phyloP scores from a whole-genome alignment of 2,113 vertebrate genomes.

The Percopsis transmontana region DNA sequence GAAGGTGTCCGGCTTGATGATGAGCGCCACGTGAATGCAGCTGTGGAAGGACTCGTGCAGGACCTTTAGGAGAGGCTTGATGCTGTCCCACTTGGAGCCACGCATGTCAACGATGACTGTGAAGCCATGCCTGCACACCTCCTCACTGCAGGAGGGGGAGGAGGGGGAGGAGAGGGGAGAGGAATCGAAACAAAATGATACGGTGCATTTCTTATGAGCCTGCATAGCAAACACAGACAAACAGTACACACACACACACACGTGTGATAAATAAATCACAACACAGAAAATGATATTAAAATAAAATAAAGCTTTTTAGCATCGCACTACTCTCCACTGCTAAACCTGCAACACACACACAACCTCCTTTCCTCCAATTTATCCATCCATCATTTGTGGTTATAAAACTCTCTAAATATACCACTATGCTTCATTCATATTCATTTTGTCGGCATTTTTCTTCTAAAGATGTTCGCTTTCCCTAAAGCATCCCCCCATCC shows the following conservation, averaged over 20 bases:
- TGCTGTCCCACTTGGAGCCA: slow-evolving; percentile 99
- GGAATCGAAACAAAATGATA: slow-evolving; percentile 57
- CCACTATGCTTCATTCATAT: too few relatives aligned
- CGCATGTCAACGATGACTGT: slow-evolving; percentile 99
- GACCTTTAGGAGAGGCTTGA: slow-evolving; percentile 98
- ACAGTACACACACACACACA: too few relatives aligned
- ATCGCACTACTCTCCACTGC: too few relatives aligned
- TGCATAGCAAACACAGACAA: too few relatives aligned
- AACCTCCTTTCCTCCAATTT: too few relatives aligned
- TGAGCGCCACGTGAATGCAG: slow-evolving; percentile 99
- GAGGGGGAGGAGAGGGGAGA: slow-evolving; percentile 49
- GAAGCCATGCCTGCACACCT: slow-evolving; percentile 98
- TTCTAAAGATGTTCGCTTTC: too few relatives aligned
- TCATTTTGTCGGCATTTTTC: slow-evolving; percentile 8
- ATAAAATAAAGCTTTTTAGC: too few relatives aligned
- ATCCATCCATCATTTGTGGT: too few relatives aligned
- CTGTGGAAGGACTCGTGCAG: slow-evolving; percentile 96
- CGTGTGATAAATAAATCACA: too few relatives aligned
- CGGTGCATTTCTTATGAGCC: slow-evolving; percentile 30
- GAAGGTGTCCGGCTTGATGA: slow-evolving; percentile 99
- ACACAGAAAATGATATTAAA: too few relatives aligned
- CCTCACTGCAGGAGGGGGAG: slow-evolving; percentile 82
- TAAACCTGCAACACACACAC: too few relatives aligned
- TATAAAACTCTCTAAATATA: too few relatives aligned
- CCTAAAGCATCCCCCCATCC: not conserved